Percentiles rank a stretch among this genome's conserved stretches.
phyloP scores from a whole-genome alignment of 2,888 invertebrate genomes.

The Clivina fossor region DNA sequence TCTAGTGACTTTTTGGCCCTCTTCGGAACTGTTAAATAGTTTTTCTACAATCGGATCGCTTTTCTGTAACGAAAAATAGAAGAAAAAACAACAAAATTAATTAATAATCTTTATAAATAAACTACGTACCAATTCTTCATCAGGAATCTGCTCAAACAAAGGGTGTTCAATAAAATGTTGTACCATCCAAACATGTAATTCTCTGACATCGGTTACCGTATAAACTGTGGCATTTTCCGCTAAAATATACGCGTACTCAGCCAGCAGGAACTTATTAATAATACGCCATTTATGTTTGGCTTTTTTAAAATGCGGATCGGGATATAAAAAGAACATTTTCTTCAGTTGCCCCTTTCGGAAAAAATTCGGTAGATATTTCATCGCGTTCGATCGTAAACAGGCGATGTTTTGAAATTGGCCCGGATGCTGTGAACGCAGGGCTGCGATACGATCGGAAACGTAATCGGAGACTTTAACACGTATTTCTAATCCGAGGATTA shows the following conservation, averaged over 20 bases:
- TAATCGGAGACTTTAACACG: slow-evolving; percentile 98
- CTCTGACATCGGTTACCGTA: slow-evolving; percentile 97
- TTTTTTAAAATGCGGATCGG: slow-evolving; percentile 99
- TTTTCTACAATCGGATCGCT: slow-evolving; percentile 85
- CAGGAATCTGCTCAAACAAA: slow-evolving; percentile 74
- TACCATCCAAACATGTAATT: slow-evolving; percentile 97
- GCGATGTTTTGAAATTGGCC: slow-evolving; percentile 89
- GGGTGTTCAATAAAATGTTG: slow-evolving; percentile 88
- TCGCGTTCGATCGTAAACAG: slow-evolving; percentile 94
- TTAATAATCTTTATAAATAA: background rate
- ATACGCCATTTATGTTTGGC: slow-evolving; percentile 99
- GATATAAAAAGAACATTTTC: slow-evolving; percentile 98
- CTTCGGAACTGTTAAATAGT: slow-evolving; percentile 91
- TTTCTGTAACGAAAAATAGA: slow-evolving; percentile 59
- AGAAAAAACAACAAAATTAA: background rate
- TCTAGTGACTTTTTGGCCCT: slow-evolving; percentile 96
- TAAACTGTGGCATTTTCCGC: slow-evolving; percentile 85
- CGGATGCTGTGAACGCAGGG: slow-evolving; percentile 74
- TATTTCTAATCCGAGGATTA: slow-evolving; percentile 96
- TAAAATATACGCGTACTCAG: slow-evolving; percentile 96
- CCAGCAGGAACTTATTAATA: slow-evolving; percentile 86
- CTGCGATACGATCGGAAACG: slow-evolving; percentile 91
- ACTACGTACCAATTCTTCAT: slow-evolving; percentile 72
- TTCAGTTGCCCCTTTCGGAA: slow-evolving; percentile 91
- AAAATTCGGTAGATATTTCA: slow-evolving; percentile 99